Conservation (phyloP, 1,140 invertebrate species). For the Bombyx mori region ASM3026992v2 NC_085116.1:2558001-2558500, state of each 20-base stretch:
- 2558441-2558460: conserved; percentile 79
- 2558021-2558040: no score
- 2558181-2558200: conserved; percentile 45
- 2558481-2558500: conserved; percentile 89
- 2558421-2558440: conserved; percentile 88
- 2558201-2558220: conserved; percentile 83
- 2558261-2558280: conserved; percentile 85
- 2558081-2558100: no score
- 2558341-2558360: no score
- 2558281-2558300: conserved; percentile 82
- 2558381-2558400: conserved; percentile 93
- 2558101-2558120: no score
- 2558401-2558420: conserved; percentile 85
- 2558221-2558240: conserved; percentile 84
- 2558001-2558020: no score
- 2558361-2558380: conserved; percentile 70
- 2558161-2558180: conserved; percentile 2
- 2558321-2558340: not conserved
- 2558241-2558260: conserved; percentile 89
- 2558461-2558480: conserved; percentile 86
- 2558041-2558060: no score
- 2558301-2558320: conserved; percentile 63
- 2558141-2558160: no score
- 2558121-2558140: no score
- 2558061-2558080: no score